Evolutionary conservation across 2,113 vertebrate genomes (phyloP).

Genomic region (Bufo bufo): DNA sequence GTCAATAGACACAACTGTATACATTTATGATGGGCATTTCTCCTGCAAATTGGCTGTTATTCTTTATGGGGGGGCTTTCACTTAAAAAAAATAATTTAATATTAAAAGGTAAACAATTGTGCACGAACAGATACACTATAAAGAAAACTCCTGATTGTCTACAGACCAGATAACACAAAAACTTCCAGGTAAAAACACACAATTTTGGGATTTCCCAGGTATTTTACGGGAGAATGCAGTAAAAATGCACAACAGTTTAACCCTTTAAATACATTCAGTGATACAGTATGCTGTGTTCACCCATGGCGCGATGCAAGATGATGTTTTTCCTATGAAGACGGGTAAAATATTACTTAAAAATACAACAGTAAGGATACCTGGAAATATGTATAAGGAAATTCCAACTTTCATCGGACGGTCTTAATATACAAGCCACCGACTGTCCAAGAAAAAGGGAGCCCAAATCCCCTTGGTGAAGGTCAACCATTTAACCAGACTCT

Average conservation of each 20-base stretch:
- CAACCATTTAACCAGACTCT: background rate
- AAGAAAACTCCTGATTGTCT: constrained; percentile 10
- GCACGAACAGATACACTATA: background rate
- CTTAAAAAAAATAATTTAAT: background rate
- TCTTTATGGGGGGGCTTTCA: background rate
- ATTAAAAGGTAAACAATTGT: background rate
- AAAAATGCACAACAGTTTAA: background rate
- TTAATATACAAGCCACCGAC: background rate
- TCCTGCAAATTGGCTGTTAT: too few relatives aligned
- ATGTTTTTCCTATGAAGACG: constrained; percentile 65
- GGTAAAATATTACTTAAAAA: constrained; percentile 67
- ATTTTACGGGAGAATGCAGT: background rate
- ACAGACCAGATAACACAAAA: background rate
- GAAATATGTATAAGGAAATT: constrained; percentile 61
- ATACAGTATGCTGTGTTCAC: background rate
- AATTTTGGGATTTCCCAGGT: background rate
- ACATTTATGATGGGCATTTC: background rate
- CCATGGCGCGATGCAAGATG: constrained; percentile 19
- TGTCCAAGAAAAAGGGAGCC: background rate
- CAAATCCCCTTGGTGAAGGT: background rate
- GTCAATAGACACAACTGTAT: background rate
- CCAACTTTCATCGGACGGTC: background rate
- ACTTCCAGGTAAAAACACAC: background rate
- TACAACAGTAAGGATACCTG: constrained; percentile 61
- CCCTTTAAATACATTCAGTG: background rate